These are phyloP conservation scores for Chironomus tepperi DNA, from an alignment of 1,140 invertebrate genomes.

Conservation along the genomic window DNA sequence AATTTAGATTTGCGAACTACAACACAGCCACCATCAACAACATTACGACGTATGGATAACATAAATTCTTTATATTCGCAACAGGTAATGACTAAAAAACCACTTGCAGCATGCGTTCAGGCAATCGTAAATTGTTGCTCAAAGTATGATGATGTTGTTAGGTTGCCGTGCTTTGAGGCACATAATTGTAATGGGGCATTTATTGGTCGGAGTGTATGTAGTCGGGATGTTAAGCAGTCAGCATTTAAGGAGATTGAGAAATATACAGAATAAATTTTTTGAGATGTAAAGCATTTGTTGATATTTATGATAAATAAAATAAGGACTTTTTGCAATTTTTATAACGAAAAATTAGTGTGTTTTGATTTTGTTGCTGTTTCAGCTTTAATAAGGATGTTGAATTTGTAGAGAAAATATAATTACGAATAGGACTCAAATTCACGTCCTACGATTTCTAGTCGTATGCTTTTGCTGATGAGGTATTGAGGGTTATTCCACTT, in stretches of 20 bases:
- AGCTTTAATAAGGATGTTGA: no score
- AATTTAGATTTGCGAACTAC: not conserved
- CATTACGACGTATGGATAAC: constrained; percentile 31
- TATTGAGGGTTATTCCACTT: no score
- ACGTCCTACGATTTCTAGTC: no score
- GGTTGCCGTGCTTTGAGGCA: constrained; percentile 53
- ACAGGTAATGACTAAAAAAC: not conserved
- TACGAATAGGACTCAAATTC: no score
- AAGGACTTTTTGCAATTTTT: not conserved
- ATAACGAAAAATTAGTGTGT: not conserved
- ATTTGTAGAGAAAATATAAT: no score
- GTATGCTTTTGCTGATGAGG: no score
- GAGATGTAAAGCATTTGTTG: not conserved
- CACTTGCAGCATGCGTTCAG: constrained; percentile 50
- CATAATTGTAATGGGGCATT: constrained; percentile 53
- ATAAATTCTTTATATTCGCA: constrained; percentile 29
- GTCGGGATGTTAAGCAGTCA: constrained; percentile 41
- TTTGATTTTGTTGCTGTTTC: not conserved
- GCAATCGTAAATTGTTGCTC: constrained; percentile 59
- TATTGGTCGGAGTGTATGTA: constrained; percentile 54
- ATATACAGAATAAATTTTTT: constrained; percentile 37
- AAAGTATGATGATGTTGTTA: constrained; percentile 35
- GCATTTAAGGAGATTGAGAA: constrained; percentile 43
- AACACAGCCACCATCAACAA: constrained; percentile 27
- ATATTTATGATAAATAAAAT: no score